Conservation (phyloP, 2,888 invertebrate species). For the Drosophila cognata region DNA sequence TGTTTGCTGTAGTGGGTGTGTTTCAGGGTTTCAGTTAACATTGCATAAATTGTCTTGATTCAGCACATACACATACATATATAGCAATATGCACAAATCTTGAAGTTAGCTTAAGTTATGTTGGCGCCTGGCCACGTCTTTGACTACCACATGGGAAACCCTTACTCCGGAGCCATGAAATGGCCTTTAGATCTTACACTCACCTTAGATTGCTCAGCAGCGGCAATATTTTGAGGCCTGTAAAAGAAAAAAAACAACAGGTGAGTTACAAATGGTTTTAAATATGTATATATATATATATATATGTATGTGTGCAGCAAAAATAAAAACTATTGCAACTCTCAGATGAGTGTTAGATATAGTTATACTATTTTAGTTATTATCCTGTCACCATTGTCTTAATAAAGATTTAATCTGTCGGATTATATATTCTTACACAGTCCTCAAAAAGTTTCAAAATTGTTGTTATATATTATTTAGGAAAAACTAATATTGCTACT, state of each 20-base stretch:
- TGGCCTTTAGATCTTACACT: conserved; percentile 83
- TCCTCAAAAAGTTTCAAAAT: too few species aligned
- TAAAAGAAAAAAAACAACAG: conserved; percentile 84
- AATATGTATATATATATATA: conserved; percentile 8
- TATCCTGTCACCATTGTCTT: not conserved
- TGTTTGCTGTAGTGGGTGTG: conserved; percentile 62
- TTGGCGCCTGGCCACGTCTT: conserved; percentile 24
- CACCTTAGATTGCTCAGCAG: conserved; percentile 94
- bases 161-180: not conserved
- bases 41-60: conserved; percentile 55
- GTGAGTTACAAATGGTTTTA: conserved; percentile 34
- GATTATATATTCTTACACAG: not conserved
- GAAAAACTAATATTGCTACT: not conserved
- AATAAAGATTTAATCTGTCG: not conserved
- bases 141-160: conserved; percentile 3
- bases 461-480: too few species aligned
- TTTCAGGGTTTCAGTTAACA: conserved; percentile 67
- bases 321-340: too few species aligned
- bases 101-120: conserved; percentile 18
- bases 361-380: not conserved
- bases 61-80: conserved; percentile 12
- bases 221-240: conserved; percentile 95
- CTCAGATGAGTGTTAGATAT: not conserved
- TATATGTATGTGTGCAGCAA: too few species aligned
- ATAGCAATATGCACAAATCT: conserved; percentile 20